A percentile compares a stretch with the other conserved stretches of the same genome.
Evolutionary conservation across 2,888 invertebrate genomes (phyloP).

Genomic region (Carabus problematicus): DNA sequence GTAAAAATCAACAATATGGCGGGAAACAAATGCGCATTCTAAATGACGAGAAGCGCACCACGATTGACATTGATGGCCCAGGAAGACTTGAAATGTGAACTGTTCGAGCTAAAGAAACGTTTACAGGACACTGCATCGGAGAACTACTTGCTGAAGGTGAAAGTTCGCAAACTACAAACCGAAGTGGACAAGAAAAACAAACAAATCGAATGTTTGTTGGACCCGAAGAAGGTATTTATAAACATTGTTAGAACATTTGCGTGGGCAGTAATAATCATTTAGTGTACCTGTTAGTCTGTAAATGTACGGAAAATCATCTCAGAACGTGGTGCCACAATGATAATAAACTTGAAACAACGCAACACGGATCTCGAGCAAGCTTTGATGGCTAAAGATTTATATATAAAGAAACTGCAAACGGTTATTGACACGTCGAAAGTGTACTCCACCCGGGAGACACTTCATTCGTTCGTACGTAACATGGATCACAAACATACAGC

Average conservation of each 20-base stretch:
- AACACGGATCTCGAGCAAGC: conserved; percentile 44
- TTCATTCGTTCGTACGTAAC: neutral
- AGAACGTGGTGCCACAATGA: conserved; percentile 46
- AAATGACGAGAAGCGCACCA: neutral
- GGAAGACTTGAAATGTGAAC: conserved; percentile 50
- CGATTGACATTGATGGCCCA: conserved; percentile 25
- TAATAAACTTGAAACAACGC: conserved; percentile 45
- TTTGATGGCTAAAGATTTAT: conserved; percentile 44
- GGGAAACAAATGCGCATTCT: conserved; percentile 18
- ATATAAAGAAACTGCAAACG: conserved; percentile 45
- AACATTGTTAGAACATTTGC: neutral
- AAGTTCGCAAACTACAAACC: conserved; percentile 51
- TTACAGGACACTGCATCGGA: conserved; percentile 48
- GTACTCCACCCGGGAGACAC: conserved; percentile 38
- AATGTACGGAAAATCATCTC: conserved; percentile 46
- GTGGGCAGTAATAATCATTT: neutral
- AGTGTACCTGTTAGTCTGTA: conserved; percentile 43
- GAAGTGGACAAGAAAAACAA: conserved; percentile 51
- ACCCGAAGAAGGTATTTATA: conserved; percentile 47
- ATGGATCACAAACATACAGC: conserved; percentile 3
- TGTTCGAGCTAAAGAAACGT: conserved; percentile 50
- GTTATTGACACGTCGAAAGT: conserved; percentile 45
- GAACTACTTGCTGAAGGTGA: conserved; percentile 52
- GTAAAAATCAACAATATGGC: conserved; percentile 37
- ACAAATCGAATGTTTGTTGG: conserved; percentile 50